A percentile compares a stretch with the other conserved stretches of the same genome.
Evolutionary conservation across 2,797 vertebrate species (phyloP).

Genomic region (Triplophysa bombifrons): DNA sequence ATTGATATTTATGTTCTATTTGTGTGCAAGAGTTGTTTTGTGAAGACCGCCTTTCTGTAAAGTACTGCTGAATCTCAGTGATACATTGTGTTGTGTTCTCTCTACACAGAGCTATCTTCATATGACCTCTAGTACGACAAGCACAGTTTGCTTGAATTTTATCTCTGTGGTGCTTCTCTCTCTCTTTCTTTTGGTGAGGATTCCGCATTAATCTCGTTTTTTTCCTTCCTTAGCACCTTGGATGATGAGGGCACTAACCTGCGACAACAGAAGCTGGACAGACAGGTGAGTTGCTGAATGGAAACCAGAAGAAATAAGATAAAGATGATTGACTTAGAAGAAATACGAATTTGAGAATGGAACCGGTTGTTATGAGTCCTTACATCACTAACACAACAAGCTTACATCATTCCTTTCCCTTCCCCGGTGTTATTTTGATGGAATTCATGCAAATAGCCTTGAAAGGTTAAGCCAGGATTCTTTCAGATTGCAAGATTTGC

Average conservation of each 20-base stretch:
- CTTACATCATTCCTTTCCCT: background rate
- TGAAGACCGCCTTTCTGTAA: background rate
- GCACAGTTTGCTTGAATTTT: background rate
- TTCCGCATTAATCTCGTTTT: slow-evolving; percentile 22
- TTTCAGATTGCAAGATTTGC: background rate
- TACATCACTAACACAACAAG: background rate
- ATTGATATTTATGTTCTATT: background rate
- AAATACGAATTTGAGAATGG: background rate
- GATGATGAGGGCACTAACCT: slow-evolving; percentile 96
- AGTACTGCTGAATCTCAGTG: background rate
- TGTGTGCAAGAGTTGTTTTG: background rate
- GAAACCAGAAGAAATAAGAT: background rate
- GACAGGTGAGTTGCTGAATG: slow-evolving; percentile 81
- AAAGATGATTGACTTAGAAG: slow-evolving; percentile 5
- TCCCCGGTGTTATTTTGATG: background rate
- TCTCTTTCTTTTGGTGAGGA: slow-evolving; percentile 8
- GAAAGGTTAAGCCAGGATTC: background rate
- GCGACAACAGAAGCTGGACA: slow-evolving; percentile 96
- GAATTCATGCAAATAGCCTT: background rate
- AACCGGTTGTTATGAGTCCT: background rate
- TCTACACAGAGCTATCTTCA: background rate
- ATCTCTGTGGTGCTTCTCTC: slow-evolving; percentile 13
- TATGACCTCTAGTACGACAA: slow-evolving; percentile 9
- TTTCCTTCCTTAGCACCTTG: slow-evolving; percentile 84
- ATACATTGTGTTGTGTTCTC: slow-evolving; percentile 10